phyloP scores from a whole-genome alignment of 2,113 vertebrate genomes.

The Albula goreensis region DNA sequence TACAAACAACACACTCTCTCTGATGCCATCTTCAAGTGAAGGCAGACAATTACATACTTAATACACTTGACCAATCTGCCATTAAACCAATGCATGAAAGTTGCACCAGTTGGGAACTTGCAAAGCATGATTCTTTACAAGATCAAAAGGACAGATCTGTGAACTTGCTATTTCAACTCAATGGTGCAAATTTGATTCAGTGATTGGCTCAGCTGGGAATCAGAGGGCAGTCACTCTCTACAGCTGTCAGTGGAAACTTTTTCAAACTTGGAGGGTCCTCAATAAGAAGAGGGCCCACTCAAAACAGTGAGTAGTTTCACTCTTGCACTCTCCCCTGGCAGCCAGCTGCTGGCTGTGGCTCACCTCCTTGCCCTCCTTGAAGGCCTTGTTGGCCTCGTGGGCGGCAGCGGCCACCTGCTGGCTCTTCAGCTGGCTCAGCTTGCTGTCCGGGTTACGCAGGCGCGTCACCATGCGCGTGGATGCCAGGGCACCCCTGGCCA shows the following conservation, averaged over 20 bases:
- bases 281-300: too few species aligned
- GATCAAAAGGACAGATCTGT: too few species aligned
- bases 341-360: slow-evolving; percentile 1
- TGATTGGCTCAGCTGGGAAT: too few species aligned
- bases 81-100: too few species aligned
- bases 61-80: too few species aligned
- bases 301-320: background rate
- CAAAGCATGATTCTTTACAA: too few species aligned
- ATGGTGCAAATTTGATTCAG: too few species aligned
- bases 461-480: slow-evolving; percentile 81
- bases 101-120: too few species aligned
- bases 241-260: too few species aligned
- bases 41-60: background rate
- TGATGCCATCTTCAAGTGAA: background rate
- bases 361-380: slow-evolving; percentile 89
- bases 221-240: too few species aligned
- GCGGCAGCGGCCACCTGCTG: slow-evolving; percentile 80
- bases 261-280: too few species aligned
- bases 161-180: too few species aligned
- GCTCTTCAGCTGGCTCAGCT: slow-evolving; percentile 83
- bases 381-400: slow-evolving; percentile 78
- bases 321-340: background rate
- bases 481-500: slow-evolving; percentile 28
- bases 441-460: slow-evolving; percentile 85
- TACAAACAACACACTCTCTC: background rate